A percentile compares a stretch with the other conserved stretches of the same genome.
phyloP scores from a whole-genome alignment of 2,797 vertebrate species.

The Streptopelia turtur region DNA sequence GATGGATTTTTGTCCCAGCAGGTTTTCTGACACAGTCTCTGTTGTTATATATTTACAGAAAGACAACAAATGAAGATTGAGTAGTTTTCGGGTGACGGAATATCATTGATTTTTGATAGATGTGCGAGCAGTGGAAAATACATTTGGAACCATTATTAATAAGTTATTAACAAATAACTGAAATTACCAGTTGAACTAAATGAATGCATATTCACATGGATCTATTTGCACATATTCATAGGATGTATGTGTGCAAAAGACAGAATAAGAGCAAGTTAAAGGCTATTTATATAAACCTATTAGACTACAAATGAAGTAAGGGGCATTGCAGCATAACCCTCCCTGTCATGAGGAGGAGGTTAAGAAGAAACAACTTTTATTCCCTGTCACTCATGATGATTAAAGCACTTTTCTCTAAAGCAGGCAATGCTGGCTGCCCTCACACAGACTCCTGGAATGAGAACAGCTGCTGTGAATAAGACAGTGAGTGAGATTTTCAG shows the following conservation, averaged over 20 bases:
- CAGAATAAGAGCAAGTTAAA: background rate
- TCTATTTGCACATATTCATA: background rate
- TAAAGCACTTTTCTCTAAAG: slow-evolving; percentile 31
- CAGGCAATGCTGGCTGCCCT: slow-evolving; percentile 29
- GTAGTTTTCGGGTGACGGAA: background rate
- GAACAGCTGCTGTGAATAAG: slow-evolving; percentile 48
- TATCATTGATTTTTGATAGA: background rate
- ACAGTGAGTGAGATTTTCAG: slow-evolving; percentile 38
- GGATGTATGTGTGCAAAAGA: background rate
- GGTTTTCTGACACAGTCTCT: background rate
- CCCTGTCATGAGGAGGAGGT: background rate
- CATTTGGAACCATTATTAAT: background rate
- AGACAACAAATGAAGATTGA: background rate
- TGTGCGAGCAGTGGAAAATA: background rate
- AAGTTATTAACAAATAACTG: background rate
- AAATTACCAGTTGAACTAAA: background rate
- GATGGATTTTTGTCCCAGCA: background rate
- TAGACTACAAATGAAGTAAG: background rate
- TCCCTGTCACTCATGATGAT: slow-evolving; percentile 39
- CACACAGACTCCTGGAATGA: slow-evolving; percentile 30
- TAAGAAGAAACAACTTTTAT: background rate
- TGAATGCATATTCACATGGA: background rate
- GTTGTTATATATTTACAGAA: background rate
- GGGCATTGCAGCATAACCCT: background rate
- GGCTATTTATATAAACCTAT: background rate